phyloP scores from a whole-genome alignment of 92 coral and sea anemone species.

The Palythoa grandiflora region DNA sequence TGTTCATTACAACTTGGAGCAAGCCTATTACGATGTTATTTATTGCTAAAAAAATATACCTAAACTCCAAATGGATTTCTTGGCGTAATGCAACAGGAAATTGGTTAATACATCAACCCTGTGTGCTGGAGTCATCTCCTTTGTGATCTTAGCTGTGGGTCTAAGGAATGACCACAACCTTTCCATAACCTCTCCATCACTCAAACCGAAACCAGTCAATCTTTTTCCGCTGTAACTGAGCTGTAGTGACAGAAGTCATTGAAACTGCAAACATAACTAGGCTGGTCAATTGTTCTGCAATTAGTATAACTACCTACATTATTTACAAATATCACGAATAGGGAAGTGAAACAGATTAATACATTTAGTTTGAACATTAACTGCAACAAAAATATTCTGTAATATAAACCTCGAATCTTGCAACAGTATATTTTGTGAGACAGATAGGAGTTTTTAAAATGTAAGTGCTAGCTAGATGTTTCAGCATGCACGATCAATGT shows the following conservation, averaged over 20 bases:
- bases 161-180: conserved; percentile 65
- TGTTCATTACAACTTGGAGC: not conserved
- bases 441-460: not conserved
- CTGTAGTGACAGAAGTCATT: conserved; percentile 24
- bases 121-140: conserved; percentile 69
- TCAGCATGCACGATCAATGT: not conserved
- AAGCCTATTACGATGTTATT: not conserved
- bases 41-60: conserved; percentile 12
- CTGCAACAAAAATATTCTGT: not conserved
- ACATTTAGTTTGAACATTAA: not conserved
- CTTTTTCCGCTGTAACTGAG: conserved; percentile 57
- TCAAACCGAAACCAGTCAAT: conserved; percentile 62
- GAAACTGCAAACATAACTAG: not conserved
- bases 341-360: not conserved
- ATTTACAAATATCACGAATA: not conserved
- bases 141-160: conserved; percentile 68
- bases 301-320: not conserved
- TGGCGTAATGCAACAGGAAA: conserved; percentile 63
- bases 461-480: not conserved
- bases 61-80: conserved; percentile 51
- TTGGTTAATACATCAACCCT: conserved; percentile 66
- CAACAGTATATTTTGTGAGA: not conserved
- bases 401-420: not conserved
- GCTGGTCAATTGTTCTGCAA: not conserved
- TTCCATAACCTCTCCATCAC: conserved; percentile 76